Conservation (phyloP, 2,888 invertebrate genomes). For the Cerastoderma edule region DNA sequence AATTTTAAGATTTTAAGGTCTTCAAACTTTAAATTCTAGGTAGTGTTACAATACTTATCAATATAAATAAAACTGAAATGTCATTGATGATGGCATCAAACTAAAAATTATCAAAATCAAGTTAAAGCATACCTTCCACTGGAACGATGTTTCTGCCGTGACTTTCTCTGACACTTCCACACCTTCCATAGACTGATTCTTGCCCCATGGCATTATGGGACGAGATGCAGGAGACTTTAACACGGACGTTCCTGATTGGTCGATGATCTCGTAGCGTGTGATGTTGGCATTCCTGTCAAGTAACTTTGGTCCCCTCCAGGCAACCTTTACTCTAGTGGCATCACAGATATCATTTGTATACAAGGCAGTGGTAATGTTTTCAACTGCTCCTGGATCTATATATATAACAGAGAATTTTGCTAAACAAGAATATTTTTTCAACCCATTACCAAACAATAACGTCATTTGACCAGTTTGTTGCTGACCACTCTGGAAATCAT, state of each 20-base stretch:
- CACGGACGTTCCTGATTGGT: no score
- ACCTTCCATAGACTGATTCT: not conserved
- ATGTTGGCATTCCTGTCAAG: slow-evolving; percentile 12
- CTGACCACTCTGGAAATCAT: not conserved
- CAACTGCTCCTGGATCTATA: no score
- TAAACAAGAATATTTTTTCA: not conserved
- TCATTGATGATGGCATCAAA: no score
- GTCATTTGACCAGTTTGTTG: not conserved
- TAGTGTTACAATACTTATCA: no score
- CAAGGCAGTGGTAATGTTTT: not conserved
- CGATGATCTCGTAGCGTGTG: not conserved
- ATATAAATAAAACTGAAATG: no score
- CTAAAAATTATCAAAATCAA: no score
- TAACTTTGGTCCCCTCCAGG: slow-evolving; percentile 5
- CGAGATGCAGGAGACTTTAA: not conserved
- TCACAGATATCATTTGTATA: not conserved
- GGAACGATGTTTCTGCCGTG: not conserved
- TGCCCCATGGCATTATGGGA: not conserved
- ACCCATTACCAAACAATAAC: not conserved
- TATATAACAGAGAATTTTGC: not conserved
- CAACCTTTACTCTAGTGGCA: slow-evolving; percentile 4
- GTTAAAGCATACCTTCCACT: not conserved
- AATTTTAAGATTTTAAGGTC: no score
- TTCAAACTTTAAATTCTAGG: no score
- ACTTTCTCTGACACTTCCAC: not conserved